phyloP scores from a whole-genome alignment of 2,113 vertebrate genomes.

The Gavialis gangeticus region DNA sequence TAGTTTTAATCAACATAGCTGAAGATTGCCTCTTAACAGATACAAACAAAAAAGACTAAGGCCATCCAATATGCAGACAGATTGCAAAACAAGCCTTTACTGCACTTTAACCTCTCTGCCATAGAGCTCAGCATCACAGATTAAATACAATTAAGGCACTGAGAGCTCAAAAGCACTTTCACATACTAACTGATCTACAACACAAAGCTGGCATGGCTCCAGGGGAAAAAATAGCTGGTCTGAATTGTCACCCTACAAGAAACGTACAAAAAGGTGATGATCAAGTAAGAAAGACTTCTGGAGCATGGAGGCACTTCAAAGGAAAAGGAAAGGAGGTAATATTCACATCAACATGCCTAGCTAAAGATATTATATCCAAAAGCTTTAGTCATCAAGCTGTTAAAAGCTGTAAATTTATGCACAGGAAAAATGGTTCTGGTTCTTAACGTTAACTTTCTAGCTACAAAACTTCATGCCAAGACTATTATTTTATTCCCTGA shows the following conservation, averaged over 20 bases:
- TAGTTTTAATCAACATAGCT: conserved; percentile 17
- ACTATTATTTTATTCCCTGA: not conserved
- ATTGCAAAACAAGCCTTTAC: not conserved
- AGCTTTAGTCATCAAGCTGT: not conserved
- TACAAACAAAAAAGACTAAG: not conserved
- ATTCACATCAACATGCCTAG: not conserved
- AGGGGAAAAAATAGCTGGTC: not conserved
- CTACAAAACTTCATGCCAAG: not conserved
- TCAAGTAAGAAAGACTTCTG: not conserved
- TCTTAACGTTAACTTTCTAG: not conserved
- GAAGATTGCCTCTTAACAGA: not conserved
- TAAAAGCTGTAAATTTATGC: not conserved
- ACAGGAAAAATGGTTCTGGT: not conserved
- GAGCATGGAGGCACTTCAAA: not conserved
- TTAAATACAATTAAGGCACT: not conserved
- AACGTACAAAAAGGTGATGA: not conserved
- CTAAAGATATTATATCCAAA: not conserved
- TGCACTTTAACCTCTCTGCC: not conserved
- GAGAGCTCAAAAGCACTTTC: not conserved
- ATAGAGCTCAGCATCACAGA: not conserved
- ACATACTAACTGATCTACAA: fast-evolving
- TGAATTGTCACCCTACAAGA: not conserved
- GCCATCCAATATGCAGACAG: not conserved
- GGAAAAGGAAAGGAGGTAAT: not conserved
- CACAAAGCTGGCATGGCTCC: not conserved